Evolutionary conservation across 2,113 vertebrate species (phyloP).

Genomic region (Perognathus longimembris): DNA sequence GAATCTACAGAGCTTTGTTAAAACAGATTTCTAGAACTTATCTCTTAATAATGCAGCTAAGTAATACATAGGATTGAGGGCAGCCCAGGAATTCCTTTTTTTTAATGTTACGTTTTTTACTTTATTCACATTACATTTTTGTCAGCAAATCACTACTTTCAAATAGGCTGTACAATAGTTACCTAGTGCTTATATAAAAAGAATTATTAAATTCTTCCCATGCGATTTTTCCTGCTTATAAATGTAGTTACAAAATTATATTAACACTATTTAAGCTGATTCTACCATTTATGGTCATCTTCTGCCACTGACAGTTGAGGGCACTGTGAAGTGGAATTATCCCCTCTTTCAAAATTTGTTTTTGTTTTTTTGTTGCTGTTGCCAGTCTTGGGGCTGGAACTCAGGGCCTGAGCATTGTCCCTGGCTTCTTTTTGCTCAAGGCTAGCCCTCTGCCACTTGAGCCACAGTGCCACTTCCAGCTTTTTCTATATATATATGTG

Average conservation of each 20-base stretch:
- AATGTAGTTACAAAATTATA: background rate
- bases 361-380: no score
- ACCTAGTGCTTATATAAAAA: background rate
- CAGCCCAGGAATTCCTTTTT: background rate
- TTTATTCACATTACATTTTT: background rate
- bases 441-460: no score
- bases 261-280: background rate
- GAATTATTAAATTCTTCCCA: background rate
- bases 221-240: background rate
- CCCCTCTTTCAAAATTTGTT: background rate
- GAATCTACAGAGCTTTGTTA: constrained; percentile 20
- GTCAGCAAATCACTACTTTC: background rate
- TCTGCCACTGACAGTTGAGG: background rate
- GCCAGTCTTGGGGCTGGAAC: no score
- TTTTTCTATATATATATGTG: no score
- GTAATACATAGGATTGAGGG: background rate
- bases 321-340: background rate
- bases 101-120: no score
- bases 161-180: background rate
- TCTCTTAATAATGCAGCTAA: background rate
- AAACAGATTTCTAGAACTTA: background rate
- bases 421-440: no score
- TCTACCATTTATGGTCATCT: background rate
- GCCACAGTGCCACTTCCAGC: no score
- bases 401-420: no score